phyloP scores from a whole-genome alignment of 2,113 vertebrate species.

The Dasyornis broadbenti region DNA sequence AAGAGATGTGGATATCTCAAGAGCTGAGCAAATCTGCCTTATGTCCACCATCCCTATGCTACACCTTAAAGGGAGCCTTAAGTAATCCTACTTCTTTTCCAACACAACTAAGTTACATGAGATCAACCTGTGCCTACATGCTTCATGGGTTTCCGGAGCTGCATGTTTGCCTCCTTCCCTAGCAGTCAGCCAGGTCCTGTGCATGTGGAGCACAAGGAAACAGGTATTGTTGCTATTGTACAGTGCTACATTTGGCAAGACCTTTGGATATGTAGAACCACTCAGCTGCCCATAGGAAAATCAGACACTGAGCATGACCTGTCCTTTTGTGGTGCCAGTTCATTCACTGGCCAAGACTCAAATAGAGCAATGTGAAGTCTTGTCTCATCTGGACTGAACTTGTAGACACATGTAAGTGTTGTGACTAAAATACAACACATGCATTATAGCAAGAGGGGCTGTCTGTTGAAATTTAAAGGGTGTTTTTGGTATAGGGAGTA shows the following conservation, averaged over 20 bases:
- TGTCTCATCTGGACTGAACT: not conserved
- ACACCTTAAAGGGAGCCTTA: not conserved
- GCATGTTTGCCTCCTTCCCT: not conserved
- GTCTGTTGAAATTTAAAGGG: not conserved
- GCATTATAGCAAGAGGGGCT: not conserved
- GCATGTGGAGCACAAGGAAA: not conserved
- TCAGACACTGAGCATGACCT: not conserved
- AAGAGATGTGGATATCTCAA: not conserved
- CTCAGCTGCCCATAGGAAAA: not conserved
- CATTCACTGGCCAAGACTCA: not conserved
- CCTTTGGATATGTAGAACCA: not conserved
- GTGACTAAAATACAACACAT: not conserved
- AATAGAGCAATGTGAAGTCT: not conserved
- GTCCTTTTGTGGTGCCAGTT: not conserved
- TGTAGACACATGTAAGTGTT: not conserved
- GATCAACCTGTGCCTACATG: fast-evolving
- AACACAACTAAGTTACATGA: not conserved
- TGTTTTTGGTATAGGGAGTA: not conserved
- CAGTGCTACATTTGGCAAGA: not conserved
- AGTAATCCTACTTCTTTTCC: not conserved
- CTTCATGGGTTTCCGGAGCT: not conserved
- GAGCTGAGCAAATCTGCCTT: not conserved
- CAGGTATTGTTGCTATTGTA: not conserved
- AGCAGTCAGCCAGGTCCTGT: not conserved
- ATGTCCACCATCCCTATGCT: not conserved